Evolutionary conservation across 2,888 invertebrate genomes (phyloP).

Genomic region (Aphelenchoides bicaudatus): DNA sequence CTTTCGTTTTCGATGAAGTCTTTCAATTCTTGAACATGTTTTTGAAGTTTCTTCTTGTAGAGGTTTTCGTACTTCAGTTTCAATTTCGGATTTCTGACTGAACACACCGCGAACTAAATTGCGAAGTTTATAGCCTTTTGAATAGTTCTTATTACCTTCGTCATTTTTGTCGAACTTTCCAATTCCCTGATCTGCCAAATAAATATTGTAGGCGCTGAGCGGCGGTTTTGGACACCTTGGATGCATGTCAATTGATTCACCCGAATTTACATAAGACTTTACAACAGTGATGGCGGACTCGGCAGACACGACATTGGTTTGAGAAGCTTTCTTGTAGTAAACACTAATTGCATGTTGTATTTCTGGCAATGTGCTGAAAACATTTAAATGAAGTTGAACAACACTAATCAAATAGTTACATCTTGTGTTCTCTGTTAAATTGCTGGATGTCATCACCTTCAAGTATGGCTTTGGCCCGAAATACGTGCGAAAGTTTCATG

Average conservation of each 20-base stretch:
- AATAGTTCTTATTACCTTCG: too few species aligned
- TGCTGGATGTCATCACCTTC: too few species aligned
- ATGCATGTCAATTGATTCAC: slow-evolving; percentile 8
- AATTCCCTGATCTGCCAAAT: background rate
- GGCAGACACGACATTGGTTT: background rate
- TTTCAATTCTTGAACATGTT: background rate
- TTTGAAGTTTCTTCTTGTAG: background rate
- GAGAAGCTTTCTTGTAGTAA: background rate
- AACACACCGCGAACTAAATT: too few species aligned
- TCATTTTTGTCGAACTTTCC: background rate
- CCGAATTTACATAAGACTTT: background rate
- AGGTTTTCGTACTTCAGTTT: background rate
- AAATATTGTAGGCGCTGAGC: background rate
- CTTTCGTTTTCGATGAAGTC: background rate
- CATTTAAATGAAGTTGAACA: too few species aligned
- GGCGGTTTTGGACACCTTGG: slow-evolving; percentile 7
- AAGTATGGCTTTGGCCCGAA: too few species aligned
- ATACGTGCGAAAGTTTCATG: too few species aligned
- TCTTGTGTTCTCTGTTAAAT: too few species aligned
- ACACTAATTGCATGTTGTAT: too few species aligned
- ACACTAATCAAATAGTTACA: too few species aligned
- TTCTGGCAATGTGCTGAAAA: too few species aligned
- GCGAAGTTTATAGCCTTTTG: too few species aligned
- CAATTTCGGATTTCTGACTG: too few species aligned
- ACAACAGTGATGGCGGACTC: background rate